A percentile compares a stretch with the other conserved stretches of the same genome.
Evolutionary conservation across 2,888 invertebrate species (phyloP).

Genomic region (Salticus scenicus): DNA sequence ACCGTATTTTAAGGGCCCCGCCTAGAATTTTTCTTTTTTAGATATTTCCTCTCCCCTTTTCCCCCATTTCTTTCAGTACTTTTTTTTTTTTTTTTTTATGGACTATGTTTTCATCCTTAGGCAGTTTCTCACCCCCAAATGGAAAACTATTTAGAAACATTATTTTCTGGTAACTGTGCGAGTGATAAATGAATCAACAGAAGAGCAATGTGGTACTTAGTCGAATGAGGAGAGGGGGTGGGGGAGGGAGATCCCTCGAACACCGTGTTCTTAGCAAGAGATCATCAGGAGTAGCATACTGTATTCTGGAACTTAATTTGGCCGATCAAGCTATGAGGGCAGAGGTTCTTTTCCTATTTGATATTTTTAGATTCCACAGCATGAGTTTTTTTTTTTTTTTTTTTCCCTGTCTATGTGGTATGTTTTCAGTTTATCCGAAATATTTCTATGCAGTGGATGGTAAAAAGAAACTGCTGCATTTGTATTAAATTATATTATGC

Average conservation of each 20-base stretch:
- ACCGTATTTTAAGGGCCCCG: slow-evolving; percentile 56
- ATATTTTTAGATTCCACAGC: too few species aligned
- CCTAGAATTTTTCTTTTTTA: slow-evolving; percentile 37
- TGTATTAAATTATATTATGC: too few species aligned
- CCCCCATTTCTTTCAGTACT: slow-evolving; percentile 42
- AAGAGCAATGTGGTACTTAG: background rate
- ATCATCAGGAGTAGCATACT: background rate
- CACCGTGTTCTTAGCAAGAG: background rate
- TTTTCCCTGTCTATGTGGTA: too few species aligned
- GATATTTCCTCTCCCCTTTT: background rate
- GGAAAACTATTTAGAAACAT: background rate
- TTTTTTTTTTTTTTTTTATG: slow-evolving; percentile 29
- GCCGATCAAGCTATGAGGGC: too few species aligned
- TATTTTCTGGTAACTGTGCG: background rate
- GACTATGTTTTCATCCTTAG: slow-evolving; percentile 25
- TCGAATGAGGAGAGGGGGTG: background rate
- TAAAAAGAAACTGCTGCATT: too few species aligned
- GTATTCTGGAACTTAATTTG: too few species aligned
- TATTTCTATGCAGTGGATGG: too few species aligned
- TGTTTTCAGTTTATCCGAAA: too few species aligned
- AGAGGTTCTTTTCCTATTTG: too few species aligned
- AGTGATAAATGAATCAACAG: background rate
- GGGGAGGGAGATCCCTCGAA: too few species aligned
- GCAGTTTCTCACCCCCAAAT: slow-evolving; percentile 51
- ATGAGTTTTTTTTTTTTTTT: too few species aligned